Conservation (phyloP, 2,888 invertebrate species). For the Lithosia quadra region DNA sequence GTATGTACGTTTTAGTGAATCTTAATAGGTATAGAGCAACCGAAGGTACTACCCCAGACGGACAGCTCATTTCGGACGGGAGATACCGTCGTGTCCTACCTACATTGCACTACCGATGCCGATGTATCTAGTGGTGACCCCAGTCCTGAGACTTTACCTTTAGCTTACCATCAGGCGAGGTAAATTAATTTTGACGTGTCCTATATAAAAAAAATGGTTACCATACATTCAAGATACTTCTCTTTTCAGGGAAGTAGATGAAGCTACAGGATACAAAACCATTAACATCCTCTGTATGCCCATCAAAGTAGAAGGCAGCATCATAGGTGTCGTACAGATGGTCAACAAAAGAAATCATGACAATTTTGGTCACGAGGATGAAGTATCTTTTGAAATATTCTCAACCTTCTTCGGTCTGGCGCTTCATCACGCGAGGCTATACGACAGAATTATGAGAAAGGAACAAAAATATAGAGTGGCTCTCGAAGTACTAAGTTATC, state of each 20-base stretch:
- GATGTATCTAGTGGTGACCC: too few relatives aligned
- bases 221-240: neutral
- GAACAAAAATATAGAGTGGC: constrained; percentile 94
- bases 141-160: too few relatives aligned
- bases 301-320: constrained; percentile 91
- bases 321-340: constrained; percentile 96
- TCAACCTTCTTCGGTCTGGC: constrained; percentile 95
- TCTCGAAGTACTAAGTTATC: constrained; percentile 94
- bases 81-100: too few relatives aligned
- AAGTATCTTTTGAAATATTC: constrained; percentile 93
- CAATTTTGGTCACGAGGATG: constrained; percentile 89
- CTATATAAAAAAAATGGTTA: too few relatives aligned
- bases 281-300: constrained; percentile 95
- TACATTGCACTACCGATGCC: too few relatives aligned
- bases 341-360: constrained; percentile 89
- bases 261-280: constrained; percentile 90
- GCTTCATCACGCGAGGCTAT: constrained; percentile 94
- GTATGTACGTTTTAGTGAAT: constrained; percentile 45
- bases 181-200: too few relatives aligned
- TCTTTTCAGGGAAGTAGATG: constrained; percentile 86
- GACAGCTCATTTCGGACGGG: too few relatives aligned
- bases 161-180: too few relatives aligned
- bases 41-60: too few relatives aligned
- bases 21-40: neutral
- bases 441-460: constrained; percentile 93